Conservation (phyloP, 2,888 invertebrate genomes). For the Achlya flavicornis region DNA sequence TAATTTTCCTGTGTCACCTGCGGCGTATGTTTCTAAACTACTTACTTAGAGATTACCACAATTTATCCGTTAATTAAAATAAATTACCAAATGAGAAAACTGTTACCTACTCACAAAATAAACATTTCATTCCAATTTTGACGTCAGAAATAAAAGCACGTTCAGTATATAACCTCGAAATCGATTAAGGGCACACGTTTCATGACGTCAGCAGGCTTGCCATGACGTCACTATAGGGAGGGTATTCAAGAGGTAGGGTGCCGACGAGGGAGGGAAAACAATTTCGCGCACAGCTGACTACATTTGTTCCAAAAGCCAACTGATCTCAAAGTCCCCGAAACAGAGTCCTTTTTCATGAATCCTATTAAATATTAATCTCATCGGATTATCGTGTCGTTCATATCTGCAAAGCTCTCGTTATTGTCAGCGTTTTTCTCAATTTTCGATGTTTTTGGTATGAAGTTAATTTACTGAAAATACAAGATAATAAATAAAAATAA, state of each 20-base stretch:
- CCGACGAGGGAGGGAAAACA: conserved; percentile 51
- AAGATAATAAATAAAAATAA: too few relatives aligned
- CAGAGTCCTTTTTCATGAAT: conserved; percentile 38
- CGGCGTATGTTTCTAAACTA: too few relatives aligned
- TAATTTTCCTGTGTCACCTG: too few relatives aligned
- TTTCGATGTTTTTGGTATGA: not conserved
- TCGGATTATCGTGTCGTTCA: conserved; percentile 9
- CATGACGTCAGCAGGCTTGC: conserved; percentile 72
- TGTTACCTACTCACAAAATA: not conserved
- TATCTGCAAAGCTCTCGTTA: conserved; percentile 3
- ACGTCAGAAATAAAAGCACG: not conserved
- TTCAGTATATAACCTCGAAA: conserved; percentile 52
- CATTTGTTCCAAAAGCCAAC: conserved; percentile 57
- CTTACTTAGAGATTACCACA: too few relatives aligned
- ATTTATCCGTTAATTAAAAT: not conserved
- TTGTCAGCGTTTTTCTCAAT: not conserved
- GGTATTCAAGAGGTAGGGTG: conserved; percentile 49
- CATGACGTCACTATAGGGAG: conserved; percentile 71
- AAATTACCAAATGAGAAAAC: not conserved
- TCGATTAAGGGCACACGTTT: conserved; percentile 73
- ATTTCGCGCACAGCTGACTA: conserved; percentile 78
- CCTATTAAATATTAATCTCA: conserved; percentile 36
- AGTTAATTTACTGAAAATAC: not conserved
- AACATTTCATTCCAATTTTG: not conserved
- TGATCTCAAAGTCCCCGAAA: conserved; percentile 30